Conservation (phyloP, 2,797 vertebrate species). For the Cyclura pinguis region DNA sequence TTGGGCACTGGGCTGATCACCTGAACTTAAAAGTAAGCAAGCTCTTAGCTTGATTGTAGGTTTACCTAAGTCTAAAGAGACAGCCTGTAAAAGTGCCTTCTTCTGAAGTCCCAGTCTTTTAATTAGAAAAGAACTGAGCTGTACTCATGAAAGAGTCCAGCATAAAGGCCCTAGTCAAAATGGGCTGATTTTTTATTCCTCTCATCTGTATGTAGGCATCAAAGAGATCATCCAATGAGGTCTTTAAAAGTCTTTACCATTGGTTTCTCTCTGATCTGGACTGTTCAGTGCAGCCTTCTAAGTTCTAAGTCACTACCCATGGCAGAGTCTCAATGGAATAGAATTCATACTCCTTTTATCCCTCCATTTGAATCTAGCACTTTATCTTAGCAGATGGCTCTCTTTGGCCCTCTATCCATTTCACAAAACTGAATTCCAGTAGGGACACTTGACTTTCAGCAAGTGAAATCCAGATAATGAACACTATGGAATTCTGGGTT, state of each 20-base stretch:
- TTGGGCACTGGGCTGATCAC: conserved; percentile 93
- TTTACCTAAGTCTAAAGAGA: neutral
- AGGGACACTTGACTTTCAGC: neutral
- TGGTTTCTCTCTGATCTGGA: neutral
- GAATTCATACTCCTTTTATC: neutral
- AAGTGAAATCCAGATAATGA: neutral
- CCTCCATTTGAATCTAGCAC: neutral
- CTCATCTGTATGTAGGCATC: neutral
- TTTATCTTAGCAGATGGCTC: neutral
- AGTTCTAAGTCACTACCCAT: neutral
- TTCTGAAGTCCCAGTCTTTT: neutral
- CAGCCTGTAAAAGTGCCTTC: neutral
- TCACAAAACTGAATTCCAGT: neutral
- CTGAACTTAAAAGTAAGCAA: conserved; percentile 88
- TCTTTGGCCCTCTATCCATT: neutral
- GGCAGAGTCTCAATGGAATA: neutral
- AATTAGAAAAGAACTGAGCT: neutral
- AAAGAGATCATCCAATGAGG: neutral
- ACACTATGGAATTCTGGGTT: neutral
- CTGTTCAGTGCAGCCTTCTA: neutral
- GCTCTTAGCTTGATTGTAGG: neutral
- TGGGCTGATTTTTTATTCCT: neutral
- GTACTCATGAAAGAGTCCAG: neutral
- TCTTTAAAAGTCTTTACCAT: neutral
- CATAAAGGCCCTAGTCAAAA: conserved; percentile 1